These are phyloP conservation scores for Apostichopus japonicus DNA, from an alignment of 35 echinoderm and acorn worm species.

Conservation along the genomic window DNA sequence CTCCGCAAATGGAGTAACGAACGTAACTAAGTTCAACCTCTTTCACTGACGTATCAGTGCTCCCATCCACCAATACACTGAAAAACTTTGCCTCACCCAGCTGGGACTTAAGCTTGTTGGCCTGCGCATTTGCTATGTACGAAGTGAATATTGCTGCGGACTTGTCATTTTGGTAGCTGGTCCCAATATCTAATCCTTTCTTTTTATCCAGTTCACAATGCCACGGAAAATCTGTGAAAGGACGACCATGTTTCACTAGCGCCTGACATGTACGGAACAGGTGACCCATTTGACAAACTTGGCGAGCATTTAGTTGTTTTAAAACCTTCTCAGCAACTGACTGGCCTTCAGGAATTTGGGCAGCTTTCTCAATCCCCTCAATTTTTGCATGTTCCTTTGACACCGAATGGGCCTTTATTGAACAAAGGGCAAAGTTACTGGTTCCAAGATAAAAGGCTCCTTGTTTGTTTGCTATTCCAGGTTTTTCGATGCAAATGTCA, in stretches of 20 bases:
- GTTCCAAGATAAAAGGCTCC: too few relatives aligned
- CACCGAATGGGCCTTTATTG: too few relatives aligned
- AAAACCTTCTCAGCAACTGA: too few relatives aligned
- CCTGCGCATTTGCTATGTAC: background rate
- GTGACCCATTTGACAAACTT: background rate
- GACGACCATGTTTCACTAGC: slow-evolving; percentile 16
- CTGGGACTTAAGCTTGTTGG: background rate
- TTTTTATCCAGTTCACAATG: background rate
- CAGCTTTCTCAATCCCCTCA: too few relatives aligned
- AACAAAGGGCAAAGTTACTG: too few relatives aligned
- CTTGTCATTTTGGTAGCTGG: slow-evolving; percentile 2
- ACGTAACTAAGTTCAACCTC: too few relatives aligned
- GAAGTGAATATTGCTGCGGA: slow-evolving; percentile 6
- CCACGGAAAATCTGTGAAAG: slow-evolving; percentile 30
- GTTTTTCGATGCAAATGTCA: too few relatives aligned
- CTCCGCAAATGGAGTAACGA: too few relatives aligned
- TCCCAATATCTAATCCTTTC: background rate
- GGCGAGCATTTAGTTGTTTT: too few relatives aligned
- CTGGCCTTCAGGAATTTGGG: too few relatives aligned
- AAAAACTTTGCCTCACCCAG: slow-evolving; percentile 7
- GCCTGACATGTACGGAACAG: slow-evolving; percentile 13
- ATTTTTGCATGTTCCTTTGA: too few relatives aligned
- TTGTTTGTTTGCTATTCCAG: too few relatives aligned
- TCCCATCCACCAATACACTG: background rate
- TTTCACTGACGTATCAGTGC: background rate